A percentile compares a stretch with the other conserved stretches of the same genome.
Evolutionary conservation across 2,888 invertebrate genomes (phyloP).

Genomic region (Macaria liturata): DNA sequence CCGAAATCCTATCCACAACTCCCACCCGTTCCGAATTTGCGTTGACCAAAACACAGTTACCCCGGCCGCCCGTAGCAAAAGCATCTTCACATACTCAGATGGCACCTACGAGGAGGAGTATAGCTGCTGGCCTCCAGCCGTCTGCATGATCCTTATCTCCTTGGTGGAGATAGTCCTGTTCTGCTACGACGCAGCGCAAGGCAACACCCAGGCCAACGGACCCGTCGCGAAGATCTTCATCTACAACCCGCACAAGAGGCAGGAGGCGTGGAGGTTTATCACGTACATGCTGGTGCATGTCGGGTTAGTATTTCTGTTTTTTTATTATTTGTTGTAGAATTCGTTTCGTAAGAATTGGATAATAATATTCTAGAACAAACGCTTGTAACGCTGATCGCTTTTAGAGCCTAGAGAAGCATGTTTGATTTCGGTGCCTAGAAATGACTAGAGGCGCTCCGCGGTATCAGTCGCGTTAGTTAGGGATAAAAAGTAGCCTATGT

Average conservation of each 20-base stretch:
- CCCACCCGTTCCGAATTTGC: conserved; percentile 15
- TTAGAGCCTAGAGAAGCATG: too few relatives aligned
- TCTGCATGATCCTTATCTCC: conserved; percentile 96
- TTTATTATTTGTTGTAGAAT: too few relatives aligned
- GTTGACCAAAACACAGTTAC: conserved; percentile 28
- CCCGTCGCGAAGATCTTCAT: conserved; percentile 92
- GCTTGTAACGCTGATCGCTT: too few relatives aligned
- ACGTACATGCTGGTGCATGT: conserved; percentile 99
- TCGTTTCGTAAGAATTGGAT: too few relatives aligned
- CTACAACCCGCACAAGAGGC: conserved; percentile 92
- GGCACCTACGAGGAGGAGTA: conserved; percentile 96
- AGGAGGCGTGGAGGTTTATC: conserved; percentile 96
- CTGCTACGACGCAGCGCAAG: conserved; percentile 78
- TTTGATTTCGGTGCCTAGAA: too few relatives aligned
- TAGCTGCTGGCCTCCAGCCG: conserved; percentile 94
- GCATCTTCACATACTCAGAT: conserved; percentile 82
- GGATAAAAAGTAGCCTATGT: too few relatives aligned
- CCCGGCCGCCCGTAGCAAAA: conserved; percentile 53
- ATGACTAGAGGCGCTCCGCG: too few relatives aligned
- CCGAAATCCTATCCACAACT: background rate
- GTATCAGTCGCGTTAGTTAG: too few relatives aligned
- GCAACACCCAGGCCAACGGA: conserved; percentile 84
- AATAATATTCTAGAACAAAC: too few relatives aligned
- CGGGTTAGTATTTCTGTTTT: conserved; percentile 84
- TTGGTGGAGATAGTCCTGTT: conserved; percentile 92